Evolutionary conservation across 2,797 vertebrate species (phyloP).

Genomic region (Helicolenus hilgendorfi): DNA sequence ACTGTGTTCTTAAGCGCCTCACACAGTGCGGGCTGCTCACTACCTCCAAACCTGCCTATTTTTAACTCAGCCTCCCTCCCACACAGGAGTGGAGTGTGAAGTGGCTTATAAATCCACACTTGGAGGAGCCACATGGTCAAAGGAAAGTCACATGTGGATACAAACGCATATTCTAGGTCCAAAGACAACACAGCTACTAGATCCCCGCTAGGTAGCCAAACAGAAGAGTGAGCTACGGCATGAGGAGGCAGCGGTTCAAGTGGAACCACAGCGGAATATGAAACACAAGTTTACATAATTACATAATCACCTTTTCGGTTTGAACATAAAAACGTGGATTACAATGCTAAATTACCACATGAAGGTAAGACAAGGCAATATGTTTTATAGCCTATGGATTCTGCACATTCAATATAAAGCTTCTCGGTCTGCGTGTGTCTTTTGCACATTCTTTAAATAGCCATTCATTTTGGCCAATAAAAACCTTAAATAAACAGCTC

Average conservation of each 20-base stretch:
- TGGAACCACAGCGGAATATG: constrained; percentile 45
- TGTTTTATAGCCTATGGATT: constrained; percentile 7
- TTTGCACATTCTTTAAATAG: background rate
- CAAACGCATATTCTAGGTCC: constrained; percentile 64
- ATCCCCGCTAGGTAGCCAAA: constrained; percentile 47
- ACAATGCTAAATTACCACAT: constrained; percentile 45
- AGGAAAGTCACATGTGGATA: constrained; percentile 83
- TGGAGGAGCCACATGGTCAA: constrained; percentile 84
- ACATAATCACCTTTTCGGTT: constrained; percentile 63
- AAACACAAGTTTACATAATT: constrained; percentile 73
- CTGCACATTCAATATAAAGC: background rate
- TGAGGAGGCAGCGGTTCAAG: constrained; percentile 56
- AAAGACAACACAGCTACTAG: constrained; percentile 62
- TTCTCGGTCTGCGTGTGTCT: background rate
- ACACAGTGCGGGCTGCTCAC: constrained; percentile 79
- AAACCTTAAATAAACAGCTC: constrained; percentile 34
- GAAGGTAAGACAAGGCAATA: constrained; percentile 34
- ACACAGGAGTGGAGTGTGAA: constrained; percentile 87
- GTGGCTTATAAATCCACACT: constrained; percentile 86
- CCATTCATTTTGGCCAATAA: constrained; percentile 9
- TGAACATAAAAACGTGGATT: constrained; percentile 35
- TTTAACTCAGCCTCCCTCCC: constrained; percentile 87
- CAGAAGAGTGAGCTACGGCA: constrained; percentile 32
- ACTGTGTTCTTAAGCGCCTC: constrained; percentile 73
- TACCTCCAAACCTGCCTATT: constrained; percentile 88